Evolutionary conservation across 2,113 vertebrate genomes (phyloP), one percentile per base, ranked within the genome.

Genomic region (Megalops atlanticus): DNA sequence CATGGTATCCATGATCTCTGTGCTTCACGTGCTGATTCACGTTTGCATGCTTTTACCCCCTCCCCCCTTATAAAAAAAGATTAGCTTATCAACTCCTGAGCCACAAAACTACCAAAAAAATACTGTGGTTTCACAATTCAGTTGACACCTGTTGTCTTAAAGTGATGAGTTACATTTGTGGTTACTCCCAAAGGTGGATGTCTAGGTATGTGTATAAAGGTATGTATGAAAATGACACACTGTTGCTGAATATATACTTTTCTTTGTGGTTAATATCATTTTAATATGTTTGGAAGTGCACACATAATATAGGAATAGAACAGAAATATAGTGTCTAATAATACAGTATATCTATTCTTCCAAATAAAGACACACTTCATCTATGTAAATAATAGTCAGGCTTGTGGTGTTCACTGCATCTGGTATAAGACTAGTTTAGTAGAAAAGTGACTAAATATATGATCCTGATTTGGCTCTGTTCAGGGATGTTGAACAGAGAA

Each of bases 1-100:
- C 96, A 96, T 95, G 95, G 95, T 94, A 94, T 96, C 95, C 94
- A 94, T 94, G 95, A 92, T 92, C 90, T 91, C 85, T 73, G 31
- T 83, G 49, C 58, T 82, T 38, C 68, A n/a, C 70, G 27, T 36
- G 33, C 83, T 43, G 12, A 12, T 49, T 33, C 70, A 41, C 35
- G 76, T 77, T 77, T 64, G 80, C 83, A 77, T 40, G 72, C 76
- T 69, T 24, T 80, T 85, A 88, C 14, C 31, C n/a, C 54, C 45
- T 78, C 64, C 21, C 31, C 80, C 74, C 52, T 36, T n/a, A 43
- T 71, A 40, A 35, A 75, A 41, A 7, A 24, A 15, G 8, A 45
- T 33, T 24, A 43, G 31, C 41, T 52, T 49, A 47, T 71, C 36
- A 71, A 71, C 33, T 38, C 69, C 69, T 36, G 12, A 38, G 1